Evolutionary conservation across 2,888 invertebrate genomes (phyloP).

Genomic region (Mythimna loreyi): DNA sequence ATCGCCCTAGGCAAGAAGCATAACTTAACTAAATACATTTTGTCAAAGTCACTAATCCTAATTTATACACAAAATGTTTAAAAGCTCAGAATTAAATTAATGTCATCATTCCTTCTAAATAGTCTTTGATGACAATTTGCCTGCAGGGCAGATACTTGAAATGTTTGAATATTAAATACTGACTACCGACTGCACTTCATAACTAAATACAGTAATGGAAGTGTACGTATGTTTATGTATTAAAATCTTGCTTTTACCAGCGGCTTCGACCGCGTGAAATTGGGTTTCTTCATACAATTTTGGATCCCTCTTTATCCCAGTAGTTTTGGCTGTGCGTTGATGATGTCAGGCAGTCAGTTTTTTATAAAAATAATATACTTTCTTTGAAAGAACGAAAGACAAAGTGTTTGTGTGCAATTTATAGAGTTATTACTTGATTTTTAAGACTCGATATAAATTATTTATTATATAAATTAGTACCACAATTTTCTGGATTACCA

Average conservation of each 20-base stretch:
- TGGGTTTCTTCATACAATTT: too few relatives aligned
- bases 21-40: constrained; percentile 20
- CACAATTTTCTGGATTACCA: not conserved
- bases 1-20: constrained; percentile 15
- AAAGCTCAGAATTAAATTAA: constrained; percentile 61
- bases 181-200: constrained; percentile 10
- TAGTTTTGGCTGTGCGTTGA: too few relatives aligned
- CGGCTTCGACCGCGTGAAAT: too few relatives aligned
- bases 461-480: not conserved
- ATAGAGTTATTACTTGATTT: too few relatives aligned
- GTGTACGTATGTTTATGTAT: constrained; percentile 1
- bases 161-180: constrained; percentile 39
- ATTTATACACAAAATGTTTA: constrained; percentile 56
- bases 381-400: too few relatives aligned
- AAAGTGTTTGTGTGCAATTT: too few relatives aligned
- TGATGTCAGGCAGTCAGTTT: too few relatives aligned
- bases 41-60: constrained; percentile 45
- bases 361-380: too few relatives aligned
- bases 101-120: constrained; percentile 54
- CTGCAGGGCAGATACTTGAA: constrained; percentile 53
- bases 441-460: not conserved
- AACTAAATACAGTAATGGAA: not conserved
- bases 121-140: constrained; percentile 63
- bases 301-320: too few relatives aligned
- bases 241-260: too few relatives aligned